These are phyloP conservation scores for Trichechus manatus DNA, from an alignment of 2,113 vertebrate species.

Conservation along the genomic window DNA sequence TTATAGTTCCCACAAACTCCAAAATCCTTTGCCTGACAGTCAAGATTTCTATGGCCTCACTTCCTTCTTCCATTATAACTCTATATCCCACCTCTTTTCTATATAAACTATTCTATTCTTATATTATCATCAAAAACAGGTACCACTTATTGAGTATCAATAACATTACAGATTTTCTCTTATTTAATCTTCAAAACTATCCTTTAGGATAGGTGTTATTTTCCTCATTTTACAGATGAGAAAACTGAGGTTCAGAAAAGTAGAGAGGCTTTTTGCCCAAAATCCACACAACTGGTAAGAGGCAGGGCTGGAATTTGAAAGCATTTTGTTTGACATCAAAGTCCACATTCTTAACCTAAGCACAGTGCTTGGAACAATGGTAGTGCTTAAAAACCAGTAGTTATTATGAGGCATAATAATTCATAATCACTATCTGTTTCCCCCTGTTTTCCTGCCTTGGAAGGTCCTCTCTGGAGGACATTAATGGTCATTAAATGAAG, in stretches of 20 bases:
- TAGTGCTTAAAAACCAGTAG: not conserved
- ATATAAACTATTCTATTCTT: not conserved
- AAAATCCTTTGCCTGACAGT: not conserved
- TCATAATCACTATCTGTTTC: conserved; percentile 72
- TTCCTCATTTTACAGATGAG: conserved; percentile 1
- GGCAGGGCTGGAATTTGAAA: not conserved
- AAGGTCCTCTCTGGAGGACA: not conserved
- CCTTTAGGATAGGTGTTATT: not conserved
- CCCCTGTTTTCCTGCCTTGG: conserved; percentile 20
- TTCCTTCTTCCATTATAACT: not conserved
- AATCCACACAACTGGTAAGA: conserved; percentile 1
- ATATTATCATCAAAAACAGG: not conserved
- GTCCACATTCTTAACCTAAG: conserved; percentile 5
- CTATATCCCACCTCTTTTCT: not conserved
- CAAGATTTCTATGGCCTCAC: not conserved
- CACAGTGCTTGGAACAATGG: not conserved
- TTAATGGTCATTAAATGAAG: not conserved
- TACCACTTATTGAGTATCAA: not conserved
- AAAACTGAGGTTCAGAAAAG: not conserved
- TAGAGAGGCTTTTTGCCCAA: not conserved
- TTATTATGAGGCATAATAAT: conserved; percentile 69
- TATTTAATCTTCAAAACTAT: conserved; percentile 23
- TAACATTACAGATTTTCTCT: not conserved
- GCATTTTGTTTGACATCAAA: not conserved
- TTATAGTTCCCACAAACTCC: not conserved